Base-by-base conservation (phyloP, 1,140 invertebrate genomes). In the Drosophila tropicalis region DNA sequence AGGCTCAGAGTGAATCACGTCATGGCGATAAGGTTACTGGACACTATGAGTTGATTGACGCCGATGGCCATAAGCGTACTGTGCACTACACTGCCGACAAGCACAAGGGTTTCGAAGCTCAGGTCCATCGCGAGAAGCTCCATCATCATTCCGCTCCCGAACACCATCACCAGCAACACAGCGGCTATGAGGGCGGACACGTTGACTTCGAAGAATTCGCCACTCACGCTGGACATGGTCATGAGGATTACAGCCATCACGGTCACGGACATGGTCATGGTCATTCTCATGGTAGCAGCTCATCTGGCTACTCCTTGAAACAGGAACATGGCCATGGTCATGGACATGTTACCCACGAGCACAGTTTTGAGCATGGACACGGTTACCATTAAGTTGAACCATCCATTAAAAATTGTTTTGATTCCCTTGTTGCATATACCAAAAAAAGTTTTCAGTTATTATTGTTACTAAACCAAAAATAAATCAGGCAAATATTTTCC, bases 1-100 rank as follows among this genome's bases (percentile, higher is more conserved):
- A 91, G 69, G 60, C 70, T 25, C 82, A 87, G 39, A 83, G 71
- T 47, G 90, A 91, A 56, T 57, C 67, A 13, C 70, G 86, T 55
- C 80, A 91, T 22, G 90, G 90, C 66, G 82, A 90, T 62, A 82
- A 84, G 75, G 92, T 92, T 62, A 77, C 91, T 72, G 92, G 92
- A 76, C 78, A 90, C 61, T 92, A 92, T 72, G 81, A 84, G 79
- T 79, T 92, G 72, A 82, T 92, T 63, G 92, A 93, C 66, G 90
- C 92, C 56, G 92, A 93, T 73, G 92, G 92, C n/a, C 90, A 91
- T 70, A 90, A 91, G 70, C 76, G 92, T 2, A 90, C 83, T 56
- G 92, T 93, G 15, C 92, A 93, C 62, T 93, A 93, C 54, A 91
- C 87, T 1, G 91, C 92, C 40, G 92, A 93, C 65, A 85, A 87